These are phyloP conservation scores for Argyresthia goedartella DNA, from an alignment of 2,888 invertebrate genomes.

Conservation along the genomic window DNA sequence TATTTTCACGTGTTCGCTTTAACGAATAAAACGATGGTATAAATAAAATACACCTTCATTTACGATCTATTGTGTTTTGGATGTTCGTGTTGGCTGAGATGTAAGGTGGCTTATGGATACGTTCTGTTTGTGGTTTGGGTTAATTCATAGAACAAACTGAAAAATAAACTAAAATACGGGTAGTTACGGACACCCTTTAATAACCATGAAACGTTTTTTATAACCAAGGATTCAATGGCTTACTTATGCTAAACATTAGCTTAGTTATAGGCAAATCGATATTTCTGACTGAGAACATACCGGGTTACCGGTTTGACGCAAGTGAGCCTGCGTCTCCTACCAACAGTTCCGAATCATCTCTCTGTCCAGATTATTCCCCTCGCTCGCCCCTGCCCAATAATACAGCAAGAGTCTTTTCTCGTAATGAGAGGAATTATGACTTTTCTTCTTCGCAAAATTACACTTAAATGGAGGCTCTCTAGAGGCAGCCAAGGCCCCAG, in stretches of 20 bases:
- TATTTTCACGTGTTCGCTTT: too few species aligned
- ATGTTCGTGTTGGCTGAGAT: background rate
- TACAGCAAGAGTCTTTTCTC: constrained; percentile 17
- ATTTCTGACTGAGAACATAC: too few species aligned
- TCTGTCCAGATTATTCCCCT: constrained; percentile 1
- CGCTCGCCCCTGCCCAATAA: constrained; percentile 10
- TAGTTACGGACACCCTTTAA: too few species aligned
- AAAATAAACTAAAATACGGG: background rate
- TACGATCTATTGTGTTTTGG: background rate
- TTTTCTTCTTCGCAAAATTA: constrained; percentile 34
- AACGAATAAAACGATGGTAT: background rate
- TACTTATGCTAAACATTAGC: too few species aligned
- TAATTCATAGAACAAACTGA: background rate
- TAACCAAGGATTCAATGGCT: too few species aligned
- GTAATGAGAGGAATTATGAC: constrained; percentile 54
- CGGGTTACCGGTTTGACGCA: too few species aligned
- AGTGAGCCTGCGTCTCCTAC: background rate
- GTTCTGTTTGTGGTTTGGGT: background rate
- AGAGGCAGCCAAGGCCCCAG: background rate
- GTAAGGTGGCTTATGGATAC: background rate
- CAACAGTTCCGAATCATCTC: background rate
- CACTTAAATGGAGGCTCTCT: constrained; percentile 24
- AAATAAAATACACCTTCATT: background rate
- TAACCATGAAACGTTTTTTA: too few species aligned
- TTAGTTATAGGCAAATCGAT: too few species aligned